Base-by-base conservation (phyloP, 1,140 invertebrate species). In the Latrodectus geometricus region DNA sequence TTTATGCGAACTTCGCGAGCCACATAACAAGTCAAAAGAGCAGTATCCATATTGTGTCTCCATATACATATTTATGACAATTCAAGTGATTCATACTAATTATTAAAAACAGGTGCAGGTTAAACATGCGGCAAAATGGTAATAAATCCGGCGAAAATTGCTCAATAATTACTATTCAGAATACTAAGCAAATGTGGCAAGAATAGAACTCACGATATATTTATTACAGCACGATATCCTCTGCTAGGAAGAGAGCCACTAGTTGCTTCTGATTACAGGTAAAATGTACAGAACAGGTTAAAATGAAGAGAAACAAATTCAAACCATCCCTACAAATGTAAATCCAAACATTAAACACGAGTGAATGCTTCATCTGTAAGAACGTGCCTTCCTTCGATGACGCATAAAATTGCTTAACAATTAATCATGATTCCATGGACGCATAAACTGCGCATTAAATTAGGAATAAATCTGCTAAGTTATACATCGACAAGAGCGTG, bases 351-450 rank as follows among this genome's bases (percentile, higher is more conserved):
- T 14, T 15, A 79, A 79, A 79, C 77, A 79, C 69, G 77, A 79
- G 66, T 49, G 77, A 72, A 81, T 21, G 70, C 50, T 21, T 68
- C 66, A 72, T 61, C 69, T 35, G 20, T 70, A 48, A 70, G 79
- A 70, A 72, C 77, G 77, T 79, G 77, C 77, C 35, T 50, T 23
- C 54, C 77, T 68, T 79, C 69, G 77, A 81, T 21, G 79, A 70
- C 52, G 66, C 66, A 81, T 81, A 81, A 72, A 81, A 81, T 72
- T 81, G 79, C 79, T 81, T 81, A 52, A 56, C 50, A 81, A 81
- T 81, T 81, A 81, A 81, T 66, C 35, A 66, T n/a, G 52, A 69
- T 23, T 56, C 35, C 35, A 35, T 35, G 5, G 35, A 35, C 1
- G 35, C 35, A 35, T 35, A 35, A 35, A 35, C 35, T 3, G 35